These are phyloP conservation scores for Passer montanus DNA, from an alignment of 2,113 vertebrate species.

Conservation along the genomic window DNA sequence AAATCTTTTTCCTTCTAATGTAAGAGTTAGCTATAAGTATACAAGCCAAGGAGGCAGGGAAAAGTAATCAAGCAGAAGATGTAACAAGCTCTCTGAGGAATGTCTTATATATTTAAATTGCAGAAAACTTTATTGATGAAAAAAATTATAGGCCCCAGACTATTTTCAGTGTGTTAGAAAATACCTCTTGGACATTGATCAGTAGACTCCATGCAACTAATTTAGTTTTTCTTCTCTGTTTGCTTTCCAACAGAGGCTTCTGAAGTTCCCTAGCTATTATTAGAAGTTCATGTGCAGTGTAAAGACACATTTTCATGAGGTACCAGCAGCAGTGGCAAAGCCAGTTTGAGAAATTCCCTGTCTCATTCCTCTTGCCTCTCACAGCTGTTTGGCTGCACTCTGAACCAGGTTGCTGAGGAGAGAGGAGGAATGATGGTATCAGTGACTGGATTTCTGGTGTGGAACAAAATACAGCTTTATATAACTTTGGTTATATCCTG, in stretches of 20 bases:
- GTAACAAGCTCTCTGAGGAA: background rate
- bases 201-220: background rate
- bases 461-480: background rate
- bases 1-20: background rate
- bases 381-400: background rate
- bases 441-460: background rate
- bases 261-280: slow-evolving; percentile 5
- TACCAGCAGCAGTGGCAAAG: background rate
- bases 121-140: background rate
- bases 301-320: background rate
- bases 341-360: background rate
- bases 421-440: background rate
- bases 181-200: background rate
- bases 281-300: background rate
- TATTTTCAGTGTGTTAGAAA: slow-evolving; percentile 2
- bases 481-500: background rate
- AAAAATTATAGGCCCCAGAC: background rate
- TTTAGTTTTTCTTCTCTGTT: background rate
- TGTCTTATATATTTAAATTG: background rate
- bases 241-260: slow-evolving; percentile 9
- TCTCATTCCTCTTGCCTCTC: background rate
- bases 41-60: background rate
- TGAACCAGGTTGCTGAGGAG: background rate
- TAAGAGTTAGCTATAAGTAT: background rate
- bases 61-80: background rate